Base-by-base conservation (phyloP, 1,140 invertebrate species). In the Drosophila lowei region DNA sequence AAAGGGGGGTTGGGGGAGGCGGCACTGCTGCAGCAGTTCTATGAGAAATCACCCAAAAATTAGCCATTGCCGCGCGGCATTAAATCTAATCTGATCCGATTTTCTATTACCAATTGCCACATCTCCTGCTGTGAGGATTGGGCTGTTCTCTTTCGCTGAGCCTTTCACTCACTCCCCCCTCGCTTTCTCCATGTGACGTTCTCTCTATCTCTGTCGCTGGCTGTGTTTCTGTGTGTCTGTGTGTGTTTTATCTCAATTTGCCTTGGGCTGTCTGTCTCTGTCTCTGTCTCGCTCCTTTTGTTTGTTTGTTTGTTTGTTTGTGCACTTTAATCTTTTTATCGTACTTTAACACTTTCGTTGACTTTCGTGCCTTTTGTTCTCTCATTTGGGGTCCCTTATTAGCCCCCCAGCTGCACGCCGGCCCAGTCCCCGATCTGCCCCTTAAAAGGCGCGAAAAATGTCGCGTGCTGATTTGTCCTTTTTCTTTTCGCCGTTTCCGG, bases 41-140 rank as follows among this genome's bases (percentile, higher is more conserved):
- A 73, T 83, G 78, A 86, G 77, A 83, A 86, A 88, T 88, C 84
- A 73, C 49, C 78, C 67, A 71, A 68, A 88, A 86, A 88, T 88
- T 88, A 88, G 83, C 62, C 67, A 75, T 75, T 67, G 84, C 75
- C 72, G 83, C 34, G 34, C 34, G 34, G 34, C 84, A 88, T 88
- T 88, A 88, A 89, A 77, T 83, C 83, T 88, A 88, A 88, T 88
- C 83, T 88, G 83, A 88, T 88, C 71, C 83, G 83, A 88, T 88
- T 88, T 88, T 88, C 81, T 88, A 81, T 88, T 88, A 77, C 73
- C 81, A 78, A 81, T 88, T 83, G 75, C 65, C 59, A 49, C 41
- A 38, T 25, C 41, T 43, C 28, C 56, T 48, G 44, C 55, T 57
- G 56, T 21, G 44, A 60, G 48, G 54, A 38, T 46, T 46, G 50